Percentiles rank a stretch among this genome's conserved stretches.
Conservation (phyloP, 2,113 vertebrate species). For the Mixornis gularis region DNA sequence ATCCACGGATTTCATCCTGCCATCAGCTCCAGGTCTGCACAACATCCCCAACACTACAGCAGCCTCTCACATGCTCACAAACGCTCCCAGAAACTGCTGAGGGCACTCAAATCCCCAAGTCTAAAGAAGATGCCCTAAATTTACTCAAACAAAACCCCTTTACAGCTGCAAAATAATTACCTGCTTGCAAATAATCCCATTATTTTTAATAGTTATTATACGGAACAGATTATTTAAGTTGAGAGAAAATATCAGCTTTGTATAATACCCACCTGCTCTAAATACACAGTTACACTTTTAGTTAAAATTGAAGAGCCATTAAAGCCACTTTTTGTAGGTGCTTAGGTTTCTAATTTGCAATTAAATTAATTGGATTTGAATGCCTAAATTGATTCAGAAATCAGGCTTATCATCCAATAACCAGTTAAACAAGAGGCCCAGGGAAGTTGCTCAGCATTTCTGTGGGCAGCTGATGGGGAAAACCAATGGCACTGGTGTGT, state of each 20-base stretch:
- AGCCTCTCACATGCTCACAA: not conserved
- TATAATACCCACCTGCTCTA: slow-evolving; percentile 25
- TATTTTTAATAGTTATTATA: not conserved
- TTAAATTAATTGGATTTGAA: slow-evolving; percentile 50
- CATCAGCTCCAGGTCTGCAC: slow-evolving; percentile 9
- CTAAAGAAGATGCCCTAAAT: slow-evolving; percentile 4
- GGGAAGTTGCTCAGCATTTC: not conserved
- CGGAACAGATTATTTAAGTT: not conserved
- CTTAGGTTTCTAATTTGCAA: slow-evolving; percentile 36
- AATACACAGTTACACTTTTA: slow-evolving; percentile 2
- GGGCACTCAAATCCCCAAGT: not conserved
- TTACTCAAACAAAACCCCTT: not conserved
- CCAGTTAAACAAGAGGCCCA: not conserved
- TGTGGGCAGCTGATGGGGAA: not conserved
- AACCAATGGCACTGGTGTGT: not conserved
- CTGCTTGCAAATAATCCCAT: slow-evolving; percentile 11
- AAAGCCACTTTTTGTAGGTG: not conserved
- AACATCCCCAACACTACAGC: not conserved
- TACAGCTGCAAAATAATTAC: slow-evolving; percentile 19
- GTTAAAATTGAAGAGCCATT: slow-evolving; percentile 25
- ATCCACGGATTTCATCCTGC: not conserved
- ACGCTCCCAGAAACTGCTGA: not conserved
- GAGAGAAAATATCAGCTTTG: not conserved
- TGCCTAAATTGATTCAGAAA: slow-evolving; percentile 15
- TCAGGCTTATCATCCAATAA: not conserved